Evolutionary conservation across 2,797 vertebrate genomes (phyloP), one percentile per base, ranked within the genome.

Genomic region (Myripristis jacobus): DNA sequence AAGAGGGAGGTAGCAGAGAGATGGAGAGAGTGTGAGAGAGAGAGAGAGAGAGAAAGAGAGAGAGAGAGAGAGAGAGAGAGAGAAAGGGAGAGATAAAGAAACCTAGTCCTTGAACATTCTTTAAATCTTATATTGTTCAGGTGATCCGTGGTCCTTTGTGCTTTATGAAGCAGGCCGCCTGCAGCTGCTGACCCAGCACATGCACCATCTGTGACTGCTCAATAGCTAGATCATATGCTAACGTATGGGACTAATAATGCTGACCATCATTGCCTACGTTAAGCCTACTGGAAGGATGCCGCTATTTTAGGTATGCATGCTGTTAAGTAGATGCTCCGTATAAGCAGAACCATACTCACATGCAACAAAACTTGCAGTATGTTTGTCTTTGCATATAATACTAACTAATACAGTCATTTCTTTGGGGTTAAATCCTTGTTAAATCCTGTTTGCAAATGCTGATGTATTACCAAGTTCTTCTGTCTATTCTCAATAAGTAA

Each of bases 111-210:
- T 34, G 15, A 7, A 29, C 11, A 7, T 16, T 53, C 58, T 59
- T 46, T 59, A 69, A 70, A 83, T 67, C 54, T 51, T 38, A 15
- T 16, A 53, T 27, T 29, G 54, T 50, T 81, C 18, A 73, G 59
- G 57, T 66, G 74, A 84, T 73, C 29, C n/a, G 59, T 18, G 9
- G 22, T 47, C 31, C 50, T 69, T 77, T 69, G 71, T 67, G 64
- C 62, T 76, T 81, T 74, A 48, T 77, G 58, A 22, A 76, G 58
- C 66, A 31, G 66, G 16, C 19, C 43, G 29, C 58, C 66, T 66
- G 43, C 64, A 66, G 59, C 75, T 79, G 80, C 77, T 85, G 80
- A 86, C 34, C 69, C 59, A 66, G 58, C 72, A 48, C 66, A 57
- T 70, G 27, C 44, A 47, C 55, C 46, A 76, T 63, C 70, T 77